A percentile compares a stretch with the other conserved stretches of the same genome.
Conservation (phyloP, 2,113 vertebrate species). For the Lontra canadensis region DNA sequence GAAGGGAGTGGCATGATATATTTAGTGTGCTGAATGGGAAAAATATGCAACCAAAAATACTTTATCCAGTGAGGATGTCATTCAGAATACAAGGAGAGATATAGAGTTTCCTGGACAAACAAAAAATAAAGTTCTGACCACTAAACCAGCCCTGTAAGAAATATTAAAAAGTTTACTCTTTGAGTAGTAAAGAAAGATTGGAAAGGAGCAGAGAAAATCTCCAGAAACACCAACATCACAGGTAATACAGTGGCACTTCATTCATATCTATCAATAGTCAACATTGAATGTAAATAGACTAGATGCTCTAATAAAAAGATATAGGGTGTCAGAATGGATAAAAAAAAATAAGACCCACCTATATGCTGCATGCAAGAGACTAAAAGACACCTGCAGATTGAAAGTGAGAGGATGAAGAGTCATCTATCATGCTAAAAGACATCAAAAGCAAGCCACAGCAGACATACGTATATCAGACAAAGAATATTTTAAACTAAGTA, state of each 20-base stretch:
- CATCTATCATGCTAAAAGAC: not conserved
- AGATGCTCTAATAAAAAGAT: not conserved
- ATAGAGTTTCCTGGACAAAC: not conserved
- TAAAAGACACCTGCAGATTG: not conserved
- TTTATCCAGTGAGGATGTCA: not conserved
- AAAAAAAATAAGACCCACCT: not conserved
- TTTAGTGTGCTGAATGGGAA: not conserved
- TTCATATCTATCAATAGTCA: not conserved
- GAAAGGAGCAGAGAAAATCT: not conserved
- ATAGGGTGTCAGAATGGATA: not conserved
- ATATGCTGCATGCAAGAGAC: not conserved
- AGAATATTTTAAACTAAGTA: not conserved
- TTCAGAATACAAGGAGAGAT: not conserved
- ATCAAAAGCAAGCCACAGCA: not conserved
- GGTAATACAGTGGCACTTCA: not conserved
- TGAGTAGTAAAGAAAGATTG: not conserved
- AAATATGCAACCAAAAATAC: not conserved
- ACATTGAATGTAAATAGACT: not conserved
- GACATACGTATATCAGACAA: not conserved
- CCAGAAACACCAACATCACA: not conserved
- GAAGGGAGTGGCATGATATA: not conserved
- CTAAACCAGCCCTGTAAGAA: not conserved
- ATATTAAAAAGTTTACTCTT: not conserved
- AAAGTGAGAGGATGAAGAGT: not conserved
- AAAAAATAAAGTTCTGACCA: not conserved